Conservation (phyloP, 2,113 vertebrate species). For the Ictidomys tridecemlineatus region DNA sequence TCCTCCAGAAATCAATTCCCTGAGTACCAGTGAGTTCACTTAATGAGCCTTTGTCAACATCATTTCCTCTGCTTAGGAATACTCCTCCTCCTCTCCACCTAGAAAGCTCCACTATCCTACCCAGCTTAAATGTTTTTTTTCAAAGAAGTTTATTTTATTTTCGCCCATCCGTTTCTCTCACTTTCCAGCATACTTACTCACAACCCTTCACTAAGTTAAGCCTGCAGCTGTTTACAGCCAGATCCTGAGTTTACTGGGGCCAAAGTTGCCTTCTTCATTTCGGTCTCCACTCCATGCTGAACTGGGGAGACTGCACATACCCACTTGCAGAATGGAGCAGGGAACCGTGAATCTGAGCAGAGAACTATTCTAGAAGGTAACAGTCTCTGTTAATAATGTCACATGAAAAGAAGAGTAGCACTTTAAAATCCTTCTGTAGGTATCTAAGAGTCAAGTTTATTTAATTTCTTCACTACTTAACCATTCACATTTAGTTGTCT, state of each 20-base stretch:
- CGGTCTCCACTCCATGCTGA: background rate
- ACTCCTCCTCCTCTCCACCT: background rate
- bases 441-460: background rate
- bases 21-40: background rate
- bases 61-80: background rate
- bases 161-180: background rate
- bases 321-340: background rate
- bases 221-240: background rate
- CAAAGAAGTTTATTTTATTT: background rate
- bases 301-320: background rate
- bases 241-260: background rate
- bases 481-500: background rate
- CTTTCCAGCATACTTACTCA: background rate
- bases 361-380: background rate
- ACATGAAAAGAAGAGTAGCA: accelerated
- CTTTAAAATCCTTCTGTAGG: background rate
- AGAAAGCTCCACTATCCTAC: background rate
- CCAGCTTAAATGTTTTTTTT: background rate
- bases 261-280: background rate
- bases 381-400: background rate
- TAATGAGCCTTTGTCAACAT: background rate
- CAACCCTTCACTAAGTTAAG: background rate
- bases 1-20: background rate
- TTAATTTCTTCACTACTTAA: background rate
- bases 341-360: background rate